Percentiles rank a stretch among this genome's conserved stretches.
These are phyloP conservation scores for Oedothorax gibbosus DNA, from an alignment of 1,140 invertebrate genomes.

Conservation along the genomic window DNA sequence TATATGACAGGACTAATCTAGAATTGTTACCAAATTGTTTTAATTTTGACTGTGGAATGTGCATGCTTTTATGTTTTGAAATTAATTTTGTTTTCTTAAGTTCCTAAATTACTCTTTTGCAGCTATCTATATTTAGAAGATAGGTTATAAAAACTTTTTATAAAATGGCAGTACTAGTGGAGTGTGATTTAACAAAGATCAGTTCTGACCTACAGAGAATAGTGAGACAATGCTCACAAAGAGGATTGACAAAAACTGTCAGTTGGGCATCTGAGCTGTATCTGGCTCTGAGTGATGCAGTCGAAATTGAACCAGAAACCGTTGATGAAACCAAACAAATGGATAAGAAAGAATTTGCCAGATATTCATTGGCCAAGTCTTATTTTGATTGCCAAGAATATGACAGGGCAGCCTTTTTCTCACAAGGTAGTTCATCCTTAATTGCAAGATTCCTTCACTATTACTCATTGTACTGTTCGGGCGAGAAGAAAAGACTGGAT, in stretches of 20 bases:
- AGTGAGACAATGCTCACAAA: slow-evolving; percentile 37
- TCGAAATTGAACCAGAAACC: slow-evolving; percentile 9
- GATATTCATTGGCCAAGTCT: slow-evolving; percentile 84
- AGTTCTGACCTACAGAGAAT: slow-evolving; percentile 48
- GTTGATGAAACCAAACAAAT: slow-evolving; percentile 1
- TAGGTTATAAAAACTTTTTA: slow-evolving; percentile 10
- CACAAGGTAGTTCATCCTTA: slow-evolving; percentile 77
- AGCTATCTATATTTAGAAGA: slow-evolving; percentile 49
- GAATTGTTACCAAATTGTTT: slow-evolving; percentile 2
- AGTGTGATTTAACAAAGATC: slow-evolving; percentile 46
- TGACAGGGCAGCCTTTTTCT: slow-evolving; percentile 87
- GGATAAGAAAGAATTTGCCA: slow-evolving; percentile 51
- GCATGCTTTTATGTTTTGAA: slow-evolving; percentile 2
- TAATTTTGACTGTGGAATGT: slow-evolving; percentile 7
- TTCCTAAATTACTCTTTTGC: slow-evolving; percentile 57
- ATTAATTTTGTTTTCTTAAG: slow-evolving; percentile 37
- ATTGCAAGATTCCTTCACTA: slow-evolving; percentile 83
- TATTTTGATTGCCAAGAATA: slow-evolving; percentile 95
- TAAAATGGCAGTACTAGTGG: slow-evolving; percentile 40
- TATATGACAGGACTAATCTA: neutral
- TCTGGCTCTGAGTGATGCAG: slow-evolving; percentile 31
- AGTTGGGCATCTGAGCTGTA: slow-evolving; percentile 63
- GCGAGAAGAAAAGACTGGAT: slow-evolving; percentile 88
- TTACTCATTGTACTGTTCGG: slow-evolving; percentile 87
- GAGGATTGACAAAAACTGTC: slow-evolving; percentile 62